Base-by-base conservation (phyloP, 2,888 invertebrate genomes). In the Chrysopilus asiliformis region DNA sequence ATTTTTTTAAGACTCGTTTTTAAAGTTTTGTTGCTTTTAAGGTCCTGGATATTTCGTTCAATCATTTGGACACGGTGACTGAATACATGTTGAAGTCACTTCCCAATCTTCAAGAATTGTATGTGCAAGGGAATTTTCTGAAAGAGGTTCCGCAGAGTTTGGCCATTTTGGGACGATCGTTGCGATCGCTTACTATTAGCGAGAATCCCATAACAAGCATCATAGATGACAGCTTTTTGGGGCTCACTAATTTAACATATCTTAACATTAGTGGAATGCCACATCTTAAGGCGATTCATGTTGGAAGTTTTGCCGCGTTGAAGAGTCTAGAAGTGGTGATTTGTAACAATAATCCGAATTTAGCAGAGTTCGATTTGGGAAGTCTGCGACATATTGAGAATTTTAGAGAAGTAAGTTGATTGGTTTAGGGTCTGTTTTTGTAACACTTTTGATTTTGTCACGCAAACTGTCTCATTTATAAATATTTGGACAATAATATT, bases 201-300 rank as follows among this genome's bases (percentile, higher is more conserved):
- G 64, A 68, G 40, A 79, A 79, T 56, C 67, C 68, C 1, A 67
- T 79, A 29, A 54, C 66, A 13, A 68, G 69, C 45, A 58, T 79
- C 3, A 67, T 65, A 28, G 70, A 72, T 44, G 65, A 68, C 45
- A 72, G 72, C 42, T 76, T 79, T 45, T 52, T 70, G 3, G 73
- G 71, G 28, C 54, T 78, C 48, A 57, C 60, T 26, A 65, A 65
- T 42, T 55, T 79, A 42, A 58, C 65, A 43, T 66, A 68, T 46
- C 53, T 79, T 28, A 75, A 76, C 51, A 69, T 77, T 5, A 74
- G 71, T 36, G 66, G 70, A 48, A 68, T 78, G 52, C 58, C 64
- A 4, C 58, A 66, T 45, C 55, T 79, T 41, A 66, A 66, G 38
- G 65, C 61, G 46, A 67, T 79, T 10, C 67, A 68, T 43, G 59